A percentile compares a stretch with the other conserved stretches of the same genome.
Evolutionary conservation across 2,797 vertebrate genomes (phyloP).

Genomic region (Cyprinella venusta): DNA sequence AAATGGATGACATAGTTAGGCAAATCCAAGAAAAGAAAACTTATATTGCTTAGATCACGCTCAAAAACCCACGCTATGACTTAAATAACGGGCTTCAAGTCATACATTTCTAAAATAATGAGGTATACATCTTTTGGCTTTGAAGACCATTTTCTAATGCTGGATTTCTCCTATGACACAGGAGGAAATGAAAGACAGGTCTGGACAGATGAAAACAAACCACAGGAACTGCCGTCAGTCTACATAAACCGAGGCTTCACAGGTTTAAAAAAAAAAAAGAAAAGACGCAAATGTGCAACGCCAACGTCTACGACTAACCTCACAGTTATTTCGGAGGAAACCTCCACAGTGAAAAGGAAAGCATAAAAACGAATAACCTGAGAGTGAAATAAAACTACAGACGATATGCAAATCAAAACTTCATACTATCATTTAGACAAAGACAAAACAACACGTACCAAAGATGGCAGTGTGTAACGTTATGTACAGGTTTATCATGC

Average conservation of each 20-base stretch:
- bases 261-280: conserved; percentile 3
- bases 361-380: conserved; percentile 8
- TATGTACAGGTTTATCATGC: conserved; percentile 58
- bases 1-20: conserved; percentile 58
- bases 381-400: conserved; percentile 25
- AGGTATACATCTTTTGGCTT: conserved; percentile 79
- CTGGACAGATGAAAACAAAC: conserved; percentile 20
- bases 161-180: conserved; percentile 58
- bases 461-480: conserved; percentile 39
- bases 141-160: conserved; percentile 63
- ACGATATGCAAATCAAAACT: background rate
- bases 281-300: conserved; percentile 20
- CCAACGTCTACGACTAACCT: conserved; percentile 18
- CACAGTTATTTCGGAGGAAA: conserved; percentile 13
- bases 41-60: conserved; percentile 81
- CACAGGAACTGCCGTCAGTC: background rate
- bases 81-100: conserved; percentile 66
- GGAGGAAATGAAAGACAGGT: conserved; percentile 23
- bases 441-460: conserved; percentile 8
- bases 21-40: conserved; percentile 69
- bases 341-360: background rate
- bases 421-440: background rate
- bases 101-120: conserved; percentile 71
- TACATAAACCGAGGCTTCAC: conserved; percentile 28
- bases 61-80: conserved; percentile 58